Percentiles rank a stretch among this genome's conserved stretches.
These are phyloP conservation scores for Lacerta bilineata DNA, from an alignment of 2,797 vertebrate species.

Conservation along the genomic window DNA sequence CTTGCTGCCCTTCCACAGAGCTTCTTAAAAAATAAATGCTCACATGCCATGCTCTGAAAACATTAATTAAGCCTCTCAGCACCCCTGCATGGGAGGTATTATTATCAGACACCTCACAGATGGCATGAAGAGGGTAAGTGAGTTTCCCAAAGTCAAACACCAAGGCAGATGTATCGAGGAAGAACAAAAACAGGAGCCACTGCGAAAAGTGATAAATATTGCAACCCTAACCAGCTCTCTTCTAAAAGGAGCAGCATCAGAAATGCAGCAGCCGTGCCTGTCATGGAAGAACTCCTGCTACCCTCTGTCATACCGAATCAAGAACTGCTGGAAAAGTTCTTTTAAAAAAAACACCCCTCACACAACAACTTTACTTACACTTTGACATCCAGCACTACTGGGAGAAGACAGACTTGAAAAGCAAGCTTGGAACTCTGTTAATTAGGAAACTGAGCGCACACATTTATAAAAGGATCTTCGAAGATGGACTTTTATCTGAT, in stretches of 20 bases:
- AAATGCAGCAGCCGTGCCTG: neutral
- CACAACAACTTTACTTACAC: neutral
- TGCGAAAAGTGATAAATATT: neutral
- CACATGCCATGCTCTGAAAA: slow-evolving; percentile 11
- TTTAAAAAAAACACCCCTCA: neutral
- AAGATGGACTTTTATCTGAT: neutral
- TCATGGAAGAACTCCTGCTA: neutral
- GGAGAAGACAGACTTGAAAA: neutral
- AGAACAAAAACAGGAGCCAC: neutral
- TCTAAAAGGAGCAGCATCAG: neutral
- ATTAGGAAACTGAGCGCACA: neutral
- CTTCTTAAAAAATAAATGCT: neutral
- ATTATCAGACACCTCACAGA: slow-evolving; percentile 36
- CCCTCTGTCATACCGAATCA: neutral
- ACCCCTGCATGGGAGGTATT: slow-evolving; percentile 15
- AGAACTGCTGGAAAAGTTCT: neutral
- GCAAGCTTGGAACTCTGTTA: neutral
- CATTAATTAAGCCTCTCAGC: slow-evolving; percentile 41
- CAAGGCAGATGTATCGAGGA: slow-evolving; percentile 5
- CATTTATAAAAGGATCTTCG: neutral
- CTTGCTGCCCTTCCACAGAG: neutral
- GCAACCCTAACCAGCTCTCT: neutral
- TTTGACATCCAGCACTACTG: neutral
- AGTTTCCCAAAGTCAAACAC: slow-evolving; percentile 36
- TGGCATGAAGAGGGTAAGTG: slow-evolving; percentile 26